These are phyloP conservation scores for Callocephalon fimbriatum DNA, from an alignment of 2,113 vertebrate species.

Conservation along the genomic window DNA sequence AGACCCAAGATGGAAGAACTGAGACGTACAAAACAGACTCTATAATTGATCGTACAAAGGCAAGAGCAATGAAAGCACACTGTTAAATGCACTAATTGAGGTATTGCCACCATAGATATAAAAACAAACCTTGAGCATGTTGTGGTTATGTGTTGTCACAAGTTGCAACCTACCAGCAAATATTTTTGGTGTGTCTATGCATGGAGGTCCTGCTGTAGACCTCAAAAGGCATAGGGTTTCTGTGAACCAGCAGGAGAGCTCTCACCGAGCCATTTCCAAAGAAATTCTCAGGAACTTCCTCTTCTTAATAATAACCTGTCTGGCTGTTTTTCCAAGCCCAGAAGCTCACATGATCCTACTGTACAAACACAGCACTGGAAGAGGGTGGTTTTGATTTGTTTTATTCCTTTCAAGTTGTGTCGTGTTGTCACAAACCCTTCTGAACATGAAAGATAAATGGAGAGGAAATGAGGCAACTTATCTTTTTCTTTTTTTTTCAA, in stretches of 20 bases:
- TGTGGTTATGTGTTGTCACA: not conserved
- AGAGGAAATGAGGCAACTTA: conserved; percentile 43
- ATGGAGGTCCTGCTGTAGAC: not conserved
- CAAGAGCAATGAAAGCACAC: not conserved
- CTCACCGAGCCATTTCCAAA: fast-evolving
- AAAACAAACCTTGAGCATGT: not conserved
- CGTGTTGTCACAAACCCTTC: not conserved
- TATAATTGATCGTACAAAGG: not conserved
- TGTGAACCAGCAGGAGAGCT: not conserved
- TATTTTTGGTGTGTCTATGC: not conserved
- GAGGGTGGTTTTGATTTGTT: not conserved
- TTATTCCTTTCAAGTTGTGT: conserved; percentile 14
- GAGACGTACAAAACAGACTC: not conserved
- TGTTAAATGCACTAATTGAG: not conserved
- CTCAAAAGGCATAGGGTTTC: fast-evolving
- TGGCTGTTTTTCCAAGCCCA: not conserved
- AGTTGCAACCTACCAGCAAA: fast-evolving
- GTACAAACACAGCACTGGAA: not conserved
- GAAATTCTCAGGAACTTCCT: not conserved
- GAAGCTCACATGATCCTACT: not conserved
- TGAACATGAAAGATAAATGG: conserved; percentile 5
- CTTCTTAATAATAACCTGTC: not conserved
- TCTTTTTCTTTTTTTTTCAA: not conserved
- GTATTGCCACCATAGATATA: not conserved
- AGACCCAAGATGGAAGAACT: not conserved